Conservation (phyloP, 2,888 invertebrate genomes). For the Osedax fenrisi region DNA sequence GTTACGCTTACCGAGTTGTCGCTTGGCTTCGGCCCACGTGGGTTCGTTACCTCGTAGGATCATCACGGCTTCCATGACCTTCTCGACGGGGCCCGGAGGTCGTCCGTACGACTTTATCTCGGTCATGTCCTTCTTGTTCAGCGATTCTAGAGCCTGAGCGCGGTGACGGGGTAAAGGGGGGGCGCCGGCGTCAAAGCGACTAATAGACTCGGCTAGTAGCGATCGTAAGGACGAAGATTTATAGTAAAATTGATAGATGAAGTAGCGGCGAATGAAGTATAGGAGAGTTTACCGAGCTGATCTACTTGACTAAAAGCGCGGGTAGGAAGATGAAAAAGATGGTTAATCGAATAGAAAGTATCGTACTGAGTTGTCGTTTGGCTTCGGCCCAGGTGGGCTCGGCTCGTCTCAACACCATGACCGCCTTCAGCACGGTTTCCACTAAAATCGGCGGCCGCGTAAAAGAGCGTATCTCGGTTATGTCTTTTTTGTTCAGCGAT, state of each 20-base stretch:
- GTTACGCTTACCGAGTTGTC: constrained; percentile 64
- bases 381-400: constrained; percentile 73
- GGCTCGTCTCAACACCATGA: constrained; percentile 63
- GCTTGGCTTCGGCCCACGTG: constrained; percentile 75
- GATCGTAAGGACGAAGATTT: background rate
- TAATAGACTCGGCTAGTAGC: background rate
- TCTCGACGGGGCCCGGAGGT: constrained; percentile 74
- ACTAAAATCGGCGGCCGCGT: constrained; percentile 69
- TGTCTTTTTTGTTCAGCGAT: constrained; percentile 69
- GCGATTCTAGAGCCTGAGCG: constrained; percentile 60
- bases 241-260: background rate
- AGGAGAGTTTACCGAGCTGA: background rate
- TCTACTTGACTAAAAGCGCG: background rate
- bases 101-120: constrained; percentile 79
- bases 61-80: constrained; percentile 73
- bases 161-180: background rate
- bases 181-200: background rate
- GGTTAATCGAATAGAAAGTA: no score
- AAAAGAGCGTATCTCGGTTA: constrained; percentile 73
- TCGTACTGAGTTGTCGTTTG: constrained; percentile 62
- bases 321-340: no score
- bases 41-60: constrained; percentile 67
- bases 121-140: constrained; percentile 74
- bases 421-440: constrained; percentile 69
- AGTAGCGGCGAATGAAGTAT: background rate